phyloP scores from a whole-genome alignment of 2,888 invertebrate genomes.

The Dynastes grantii region DNA sequence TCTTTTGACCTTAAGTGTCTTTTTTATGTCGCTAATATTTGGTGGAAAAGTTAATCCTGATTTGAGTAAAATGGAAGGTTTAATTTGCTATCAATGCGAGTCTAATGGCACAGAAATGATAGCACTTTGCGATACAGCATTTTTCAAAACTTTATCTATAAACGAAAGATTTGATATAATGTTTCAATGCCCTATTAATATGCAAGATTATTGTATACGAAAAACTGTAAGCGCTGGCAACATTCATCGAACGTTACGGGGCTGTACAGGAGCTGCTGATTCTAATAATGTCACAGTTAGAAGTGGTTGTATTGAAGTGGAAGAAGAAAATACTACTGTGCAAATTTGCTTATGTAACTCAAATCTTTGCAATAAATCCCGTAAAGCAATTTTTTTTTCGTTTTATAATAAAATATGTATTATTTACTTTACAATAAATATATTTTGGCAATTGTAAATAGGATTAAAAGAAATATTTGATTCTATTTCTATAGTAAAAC shows the following conservation, averaged over 20 bases:
- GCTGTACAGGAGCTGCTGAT: slow-evolving; percentile 56
- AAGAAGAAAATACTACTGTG: slow-evolving; percentile 43
- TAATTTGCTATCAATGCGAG: slow-evolving; percentile 58
- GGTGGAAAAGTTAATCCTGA: slow-evolving; percentile 13
- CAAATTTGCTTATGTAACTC: slow-evolving; percentile 55
- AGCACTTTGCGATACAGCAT: slow-evolving; percentile 55
- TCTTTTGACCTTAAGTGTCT: neutral
- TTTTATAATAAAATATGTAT: neutral
- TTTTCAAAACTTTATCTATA: slow-evolving; percentile 54
- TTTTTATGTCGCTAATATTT: neutral
- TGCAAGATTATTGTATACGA: slow-evolving; percentile 56
- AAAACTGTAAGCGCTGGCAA: slow-evolving; percentile 48
- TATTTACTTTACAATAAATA: slow-evolving; percentile 2
- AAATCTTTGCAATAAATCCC: slow-evolving; percentile 54
- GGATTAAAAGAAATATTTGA: neutral
- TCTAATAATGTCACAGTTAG: slow-evolving; percentile 52
- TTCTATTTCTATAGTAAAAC: too few species aligned
- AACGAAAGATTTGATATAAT: slow-evolving; percentile 54
- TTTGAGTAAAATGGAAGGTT: slow-evolving; percentile 29
- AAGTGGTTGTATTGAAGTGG: slow-evolving; percentile 55
- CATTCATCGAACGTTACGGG: slow-evolving; percentile 53
- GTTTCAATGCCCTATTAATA: slow-evolving; percentile 56
- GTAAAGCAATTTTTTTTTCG: neutral
- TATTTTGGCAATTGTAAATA: neutral
- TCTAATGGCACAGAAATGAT: slow-evolving; percentile 52